phyloP scores from a whole-genome alignment of 2,797 vertebrate genomes.

The Protosalanx chinensis region DNA sequence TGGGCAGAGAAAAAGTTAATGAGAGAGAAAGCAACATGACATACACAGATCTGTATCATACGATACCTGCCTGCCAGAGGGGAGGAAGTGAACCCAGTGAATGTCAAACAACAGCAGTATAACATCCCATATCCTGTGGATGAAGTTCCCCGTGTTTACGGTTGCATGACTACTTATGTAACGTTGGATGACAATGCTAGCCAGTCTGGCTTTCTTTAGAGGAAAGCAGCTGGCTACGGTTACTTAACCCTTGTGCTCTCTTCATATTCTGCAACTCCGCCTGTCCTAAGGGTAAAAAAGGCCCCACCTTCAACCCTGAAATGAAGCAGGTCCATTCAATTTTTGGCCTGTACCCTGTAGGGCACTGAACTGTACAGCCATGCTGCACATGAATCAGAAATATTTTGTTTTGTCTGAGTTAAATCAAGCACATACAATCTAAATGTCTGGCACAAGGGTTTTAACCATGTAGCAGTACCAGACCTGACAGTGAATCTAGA shows the following conservation, averaged over 20 bases:
- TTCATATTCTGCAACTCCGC: too few species aligned
- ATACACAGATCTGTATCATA: too few species aligned
- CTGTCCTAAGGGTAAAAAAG: too few species aligned
- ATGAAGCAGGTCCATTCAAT: too few species aligned
- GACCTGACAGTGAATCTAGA: neutral
- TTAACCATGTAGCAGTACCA: neutral
- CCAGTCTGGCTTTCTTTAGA: neutral
- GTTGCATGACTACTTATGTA: neutral
- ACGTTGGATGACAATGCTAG: neutral
- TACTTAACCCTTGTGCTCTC: neutral
- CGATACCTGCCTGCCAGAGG: neutral
- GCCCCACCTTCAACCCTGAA: too few species aligned
- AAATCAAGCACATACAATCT: too few species aligned
- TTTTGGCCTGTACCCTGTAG: too few species aligned
- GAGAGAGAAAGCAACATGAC: neutral
- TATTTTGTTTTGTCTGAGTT: too few species aligned
- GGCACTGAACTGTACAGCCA: too few species aligned
- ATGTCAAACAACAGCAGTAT: neutral
- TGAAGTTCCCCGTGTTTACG: neutral
- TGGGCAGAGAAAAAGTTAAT: neutral
- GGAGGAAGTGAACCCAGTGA: neutral
- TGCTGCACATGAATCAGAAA: too few species aligned
- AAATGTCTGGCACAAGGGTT: too few species aligned
- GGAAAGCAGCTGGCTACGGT: neutral
- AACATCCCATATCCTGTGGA: neutral